Evolutionary conservation across 2,888 invertebrate species (phyloP).

Genomic region (Agriopis leucophaearia): DNA sequence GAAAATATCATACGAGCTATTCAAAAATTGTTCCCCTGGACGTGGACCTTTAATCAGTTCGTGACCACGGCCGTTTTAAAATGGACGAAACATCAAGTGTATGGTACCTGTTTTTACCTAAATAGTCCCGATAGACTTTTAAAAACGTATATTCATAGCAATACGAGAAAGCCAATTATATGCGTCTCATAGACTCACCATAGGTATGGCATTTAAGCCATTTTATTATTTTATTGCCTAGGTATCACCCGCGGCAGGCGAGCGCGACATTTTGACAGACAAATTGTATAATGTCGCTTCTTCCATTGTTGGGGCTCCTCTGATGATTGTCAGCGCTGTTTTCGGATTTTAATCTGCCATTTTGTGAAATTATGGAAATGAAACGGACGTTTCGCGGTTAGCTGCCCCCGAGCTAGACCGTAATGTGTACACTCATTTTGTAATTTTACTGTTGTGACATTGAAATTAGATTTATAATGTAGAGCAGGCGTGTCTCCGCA

Average conservation of each 20-base stretch:
- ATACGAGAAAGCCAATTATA: slow-evolving; percentile 54
- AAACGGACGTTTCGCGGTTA: slow-evolving; percentile 84
- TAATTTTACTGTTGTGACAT: slow-evolving; percentile 71
- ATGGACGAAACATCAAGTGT: too few relatives aligned
- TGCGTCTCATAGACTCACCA: slow-evolving; percentile 58
- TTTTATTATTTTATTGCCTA: slow-evolving; percentile 57
- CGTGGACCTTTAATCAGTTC: too few relatives aligned
- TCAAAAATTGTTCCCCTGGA: too few relatives aligned
- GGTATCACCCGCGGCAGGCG: slow-evolving; percentile 49
- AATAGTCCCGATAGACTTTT: too few relatives aligned
- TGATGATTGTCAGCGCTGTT: slow-evolving; percentile 76
- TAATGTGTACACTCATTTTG: slow-evolving; percentile 63
- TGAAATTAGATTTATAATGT: slow-evolving; percentile 61
- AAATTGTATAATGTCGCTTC: slow-evolving; percentile 78
- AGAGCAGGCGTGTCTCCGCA: slow-evolving; percentile 28
- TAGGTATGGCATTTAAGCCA: slow-evolving; percentile 52
- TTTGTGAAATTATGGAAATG: slow-evolving; percentile 83
- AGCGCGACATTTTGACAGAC: slow-evolving; percentile 78
- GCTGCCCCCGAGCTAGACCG: slow-evolving; percentile 65
- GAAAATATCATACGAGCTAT: too few relatives aligned
- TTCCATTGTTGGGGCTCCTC: slow-evolving; percentile 73
- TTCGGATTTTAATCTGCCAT: slow-evolving; percentile 81
- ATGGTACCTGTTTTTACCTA: too few relatives aligned
- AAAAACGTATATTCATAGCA: neutral
- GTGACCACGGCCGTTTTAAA: too few relatives aligned